Conservation (phyloP, 2,113 vertebrate species). For the Sander lucioperca region DNA sequence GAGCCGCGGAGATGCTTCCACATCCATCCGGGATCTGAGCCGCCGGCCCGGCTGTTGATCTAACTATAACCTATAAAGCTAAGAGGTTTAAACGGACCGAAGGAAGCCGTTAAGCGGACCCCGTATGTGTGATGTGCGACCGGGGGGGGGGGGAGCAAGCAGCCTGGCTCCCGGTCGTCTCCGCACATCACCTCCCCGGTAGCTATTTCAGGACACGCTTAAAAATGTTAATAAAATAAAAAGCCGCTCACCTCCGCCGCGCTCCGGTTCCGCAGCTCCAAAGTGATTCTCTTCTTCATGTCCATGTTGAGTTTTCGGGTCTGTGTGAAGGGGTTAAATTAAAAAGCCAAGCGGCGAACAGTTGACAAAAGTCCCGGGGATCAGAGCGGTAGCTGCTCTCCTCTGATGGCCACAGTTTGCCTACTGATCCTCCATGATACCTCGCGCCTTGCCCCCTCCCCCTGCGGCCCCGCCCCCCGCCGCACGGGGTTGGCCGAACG, state of each 20-base stretch:
- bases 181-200: slow-evolving; percentile 50
- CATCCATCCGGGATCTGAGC: not conserved
- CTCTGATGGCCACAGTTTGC: slow-evolving; percentile 87
- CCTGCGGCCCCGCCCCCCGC: slow-evolving; percentile 78
- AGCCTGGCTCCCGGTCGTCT: slow-evolving; percentile 1
- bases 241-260: slow-evolving; percentile 87
- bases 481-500: slow-evolving; percentile 71
- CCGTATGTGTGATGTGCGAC: slow-evolving; percentile 40
- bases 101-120: not conserved
- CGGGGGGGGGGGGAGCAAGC: not conserved
- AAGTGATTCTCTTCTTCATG: slow-evolving; percentile 90
- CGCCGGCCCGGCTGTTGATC: not conserved
- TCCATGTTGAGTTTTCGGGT: slow-evolving; percentile 79
- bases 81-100: not conserved
- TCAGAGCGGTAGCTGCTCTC: slow-evolving; percentile 68
- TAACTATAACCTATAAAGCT: not conserved
- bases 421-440: slow-evolving; percentile 96
- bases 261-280: slow-evolving; percentile 89
- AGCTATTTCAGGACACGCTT: slow-evolving; percentile 39
- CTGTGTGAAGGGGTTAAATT: not conserved
- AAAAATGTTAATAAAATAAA: slow-evolving; percentile 32
- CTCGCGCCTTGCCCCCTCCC: slow-evolving; percentile 88
- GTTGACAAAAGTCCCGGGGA: slow-evolving; percentile 59
- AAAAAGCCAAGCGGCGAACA: slow-evolving; percentile 13
- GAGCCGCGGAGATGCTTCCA: slow-evolving; percentile 43